Evolutionary conservation across 2,113 vertebrate genomes (phyloP).

Genomic region (Acanthochromis polyacanthus): DNA sequence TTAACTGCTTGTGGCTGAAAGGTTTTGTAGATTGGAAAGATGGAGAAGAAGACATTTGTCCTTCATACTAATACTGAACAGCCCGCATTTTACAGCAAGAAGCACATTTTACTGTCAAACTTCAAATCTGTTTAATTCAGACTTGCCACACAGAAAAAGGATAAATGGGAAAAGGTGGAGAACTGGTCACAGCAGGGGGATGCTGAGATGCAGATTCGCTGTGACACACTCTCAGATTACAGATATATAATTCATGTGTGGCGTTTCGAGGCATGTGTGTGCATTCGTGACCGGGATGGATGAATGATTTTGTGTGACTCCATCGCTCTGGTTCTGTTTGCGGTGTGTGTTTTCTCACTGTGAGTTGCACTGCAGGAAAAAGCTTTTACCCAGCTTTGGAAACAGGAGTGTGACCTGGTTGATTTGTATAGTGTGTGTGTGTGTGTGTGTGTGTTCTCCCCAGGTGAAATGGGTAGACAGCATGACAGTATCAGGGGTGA

Average conservation of each 20-base stretch:
- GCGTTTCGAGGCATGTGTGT: constrained; percentile 6
- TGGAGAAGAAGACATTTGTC: constrained; percentile 2
- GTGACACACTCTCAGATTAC: constrained; percentile 41
- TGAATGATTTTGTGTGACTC: background rate
- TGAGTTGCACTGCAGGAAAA: constrained; percentile 35
- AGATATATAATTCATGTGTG: constrained; percentile 18
- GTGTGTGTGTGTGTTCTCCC: constrained; percentile 25
- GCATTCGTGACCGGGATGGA: background rate
- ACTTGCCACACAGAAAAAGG: background rate
- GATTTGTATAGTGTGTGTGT: constrained; percentile 13
- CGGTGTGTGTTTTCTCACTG: background rate
- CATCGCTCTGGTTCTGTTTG: background rate
- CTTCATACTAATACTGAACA: background rate
- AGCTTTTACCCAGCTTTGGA: constrained; percentile 29
- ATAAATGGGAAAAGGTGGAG: background rate
- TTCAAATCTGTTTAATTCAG: background rate
- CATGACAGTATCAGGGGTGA: constrained; percentile 46
- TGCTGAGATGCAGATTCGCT: constrained; percentile 35
- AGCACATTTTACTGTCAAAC: background rate
- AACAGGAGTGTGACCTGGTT: constrained; percentile 41
- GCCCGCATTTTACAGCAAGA: background rate
- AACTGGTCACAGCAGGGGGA: constrained; percentile 4
- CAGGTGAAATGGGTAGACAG: constrained; percentile 36
- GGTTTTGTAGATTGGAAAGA: constrained; percentile 2
- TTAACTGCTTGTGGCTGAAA: constrained; percentile 10